Base-by-base conservation (phyloP, 2,113 vertebrate species). In the Callopanchax toddi region DNA sequence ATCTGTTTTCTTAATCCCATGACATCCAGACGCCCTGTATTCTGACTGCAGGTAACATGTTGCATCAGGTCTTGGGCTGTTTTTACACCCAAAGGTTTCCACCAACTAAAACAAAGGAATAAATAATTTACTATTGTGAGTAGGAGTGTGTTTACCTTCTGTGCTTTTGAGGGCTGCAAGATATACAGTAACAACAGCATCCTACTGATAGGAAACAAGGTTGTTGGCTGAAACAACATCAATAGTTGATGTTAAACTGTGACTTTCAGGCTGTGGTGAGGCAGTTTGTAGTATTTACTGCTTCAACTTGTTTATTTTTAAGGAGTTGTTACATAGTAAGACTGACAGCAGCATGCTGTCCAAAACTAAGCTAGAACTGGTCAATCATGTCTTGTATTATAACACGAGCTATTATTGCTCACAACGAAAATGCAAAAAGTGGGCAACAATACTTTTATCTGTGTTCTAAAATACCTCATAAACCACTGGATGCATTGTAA, bases 21-120 rank as follows among this genome's bases (percentile, higher is more conserved):
- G 43, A 36, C 23, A 40, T 73, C 23, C 29, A n/a, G 8, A 54
- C 59, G 66, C 8, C 52, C 45, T 55, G 34, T 49, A 40, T 51
- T 69, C 42, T 39, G n/a, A 46, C n/a, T 54, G 45, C 13, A 9
- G 55, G 39, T 26, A 51, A n/a, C 36, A 37, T 3, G 11, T 37
- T 37, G n/a, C n/a, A n/a, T n/a, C 36, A 37, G 11, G 36, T 37
- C 36, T 11, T 37, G 11, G 5, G 11, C 6, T 9, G 11, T 37
- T 37, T 37, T 37, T 37, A 11, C 11, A 11, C 36, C 36, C 5
- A 37, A 37, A 37, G 36, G 29, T 32, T 32, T 32, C 4, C 12
- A 37, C 36, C 3, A 11, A 40, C 39, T 40, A 17, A 37, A 40
- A 40, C 15, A 40, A 40, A 40, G 36, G 11, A 37, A 12, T 37